Evolutionary conservation across 1,140 invertebrate genomes (phyloP).

Genomic region (Sitobion miscanthi): DNA sequence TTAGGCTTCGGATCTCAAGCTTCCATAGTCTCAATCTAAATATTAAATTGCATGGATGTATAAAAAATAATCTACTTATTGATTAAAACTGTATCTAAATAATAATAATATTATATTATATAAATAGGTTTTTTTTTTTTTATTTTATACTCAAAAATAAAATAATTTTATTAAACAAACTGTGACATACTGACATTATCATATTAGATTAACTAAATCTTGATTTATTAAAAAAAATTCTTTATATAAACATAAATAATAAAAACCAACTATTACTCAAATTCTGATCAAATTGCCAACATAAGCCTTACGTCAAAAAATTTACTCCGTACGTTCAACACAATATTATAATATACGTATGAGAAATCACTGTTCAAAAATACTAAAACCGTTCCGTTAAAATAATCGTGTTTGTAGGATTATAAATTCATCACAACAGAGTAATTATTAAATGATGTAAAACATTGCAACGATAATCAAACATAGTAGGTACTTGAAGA

Average conservation of each 20-base stretch:
- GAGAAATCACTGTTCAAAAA: neutral
- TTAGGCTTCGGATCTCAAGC: neutral
- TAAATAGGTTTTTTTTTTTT: neutral
- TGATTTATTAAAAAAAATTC: neutral
- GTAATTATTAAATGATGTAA: neutral
- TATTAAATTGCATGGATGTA: neutral
- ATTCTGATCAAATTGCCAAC: neutral
- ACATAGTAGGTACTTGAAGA: neutral
- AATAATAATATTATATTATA: too few relatives aligned
- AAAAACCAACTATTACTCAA: neutral
- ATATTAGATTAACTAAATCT: neutral
- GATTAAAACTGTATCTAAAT: neutral
- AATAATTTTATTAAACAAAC: neutral
- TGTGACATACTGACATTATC: neutral
- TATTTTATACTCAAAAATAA: neutral
- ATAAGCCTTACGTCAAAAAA: neutral
- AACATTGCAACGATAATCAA: neutral
- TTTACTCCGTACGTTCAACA: neutral
- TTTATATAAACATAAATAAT: neutral
- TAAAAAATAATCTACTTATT: neutral
- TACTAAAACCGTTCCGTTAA: neutral
- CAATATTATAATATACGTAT: neutral
- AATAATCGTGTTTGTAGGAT: neutral
- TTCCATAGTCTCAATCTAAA: neutral
- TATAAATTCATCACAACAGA: neutral